Evolutionary conservation across 2,113 vertebrate genomes (phyloP).

Genomic region (Arvicanthis niloticus): DNA sequence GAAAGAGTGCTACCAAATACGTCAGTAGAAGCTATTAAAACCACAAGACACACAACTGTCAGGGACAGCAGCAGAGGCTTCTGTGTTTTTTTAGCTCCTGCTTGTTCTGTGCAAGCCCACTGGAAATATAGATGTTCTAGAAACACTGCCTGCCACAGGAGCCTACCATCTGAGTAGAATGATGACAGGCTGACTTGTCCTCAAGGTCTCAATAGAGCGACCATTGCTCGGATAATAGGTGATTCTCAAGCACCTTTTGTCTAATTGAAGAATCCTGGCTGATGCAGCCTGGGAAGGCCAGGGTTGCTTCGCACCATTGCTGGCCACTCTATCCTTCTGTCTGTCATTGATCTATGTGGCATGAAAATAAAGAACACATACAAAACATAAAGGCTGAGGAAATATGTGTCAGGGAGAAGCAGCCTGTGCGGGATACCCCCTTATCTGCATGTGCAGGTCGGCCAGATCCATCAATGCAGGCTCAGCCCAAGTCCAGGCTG

Average conservation of each 20-base stretch:
- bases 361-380: conserved; percentile 90
- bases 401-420: conserved; percentile 91
- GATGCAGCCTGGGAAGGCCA: neutral
- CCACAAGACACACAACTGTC: rapidly evolving
- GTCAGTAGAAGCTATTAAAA: rapidly evolving
- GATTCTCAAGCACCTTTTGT: conserved; percentile 72
- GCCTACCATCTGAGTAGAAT: rapidly evolving
- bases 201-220: neutral
- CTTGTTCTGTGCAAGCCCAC: rapidly evolving
- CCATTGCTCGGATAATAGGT: neutral
- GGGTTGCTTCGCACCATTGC: conserved; percentile 81
- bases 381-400: conserved; percentile 90
- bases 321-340: conserved; percentile 87
- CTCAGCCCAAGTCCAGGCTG: conserved; percentile 63
- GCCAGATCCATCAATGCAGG: conserved; percentile 95
- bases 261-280: conserved; percentile 72
- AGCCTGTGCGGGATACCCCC: conserved; percentile 85
- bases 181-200: neutral
- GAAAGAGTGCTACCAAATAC: rapidly evolving
- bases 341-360: conserved; percentile 94
- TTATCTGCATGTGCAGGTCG: conserved; percentile 99
- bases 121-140: rapidly evolving
- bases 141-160: rapidly evolving
- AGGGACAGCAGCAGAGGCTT: rapidly evolving
- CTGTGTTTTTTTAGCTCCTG: too few relatives aligned